phyloP scores from a whole-genome alignment of 2,113 vertebrate species.

The Scortum barcoo region DNA sequence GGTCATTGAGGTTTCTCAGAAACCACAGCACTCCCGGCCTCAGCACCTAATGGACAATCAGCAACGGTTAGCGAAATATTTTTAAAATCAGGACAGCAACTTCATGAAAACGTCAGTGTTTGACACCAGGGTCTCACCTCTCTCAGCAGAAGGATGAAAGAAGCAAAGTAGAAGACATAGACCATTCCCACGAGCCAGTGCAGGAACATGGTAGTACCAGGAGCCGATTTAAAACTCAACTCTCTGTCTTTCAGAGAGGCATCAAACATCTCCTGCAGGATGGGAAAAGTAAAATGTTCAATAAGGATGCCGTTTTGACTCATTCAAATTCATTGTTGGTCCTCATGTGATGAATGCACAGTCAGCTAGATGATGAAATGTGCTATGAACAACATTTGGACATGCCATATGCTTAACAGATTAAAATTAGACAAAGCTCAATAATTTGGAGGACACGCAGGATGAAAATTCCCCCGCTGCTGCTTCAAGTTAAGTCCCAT shows the following conservation, averaged over 20 bases:
- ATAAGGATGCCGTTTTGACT: not conserved
- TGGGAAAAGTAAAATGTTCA: not conserved
- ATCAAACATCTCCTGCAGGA: conserved; percentile 97
- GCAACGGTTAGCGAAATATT: rapidly evolving
- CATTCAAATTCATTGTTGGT: not conserved
- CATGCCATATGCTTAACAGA: not conserved
- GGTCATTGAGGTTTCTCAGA: conserved; percentile 99
- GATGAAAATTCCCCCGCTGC: not conserved
- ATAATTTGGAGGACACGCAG: not conserved
- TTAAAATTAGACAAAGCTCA: not conserved
- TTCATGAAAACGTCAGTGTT: not conserved
- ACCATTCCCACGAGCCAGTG: conserved; percentile 99
- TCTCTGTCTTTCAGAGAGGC: conserved; percentile 97
- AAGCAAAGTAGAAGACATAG: conserved; percentile 99
- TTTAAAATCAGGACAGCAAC: not conserved
- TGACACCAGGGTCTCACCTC: conserved; percentile 84
- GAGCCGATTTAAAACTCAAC: conserved; percentile 97
- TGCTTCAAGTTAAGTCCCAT: not conserved
- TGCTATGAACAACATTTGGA: conserved; percentile 14
- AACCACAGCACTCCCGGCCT: conserved; percentile 99
- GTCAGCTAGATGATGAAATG: not conserved
- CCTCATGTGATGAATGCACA: not conserved
- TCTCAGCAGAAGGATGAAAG: conserved; percentile 96
- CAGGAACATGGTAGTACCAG: conserved; percentile 98
- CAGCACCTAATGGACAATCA: conserved; percentile 86